phyloP scores from a whole-genome alignment of 2,797 vertebrate genomes.

The Gallinago nigripennis region DNA sequence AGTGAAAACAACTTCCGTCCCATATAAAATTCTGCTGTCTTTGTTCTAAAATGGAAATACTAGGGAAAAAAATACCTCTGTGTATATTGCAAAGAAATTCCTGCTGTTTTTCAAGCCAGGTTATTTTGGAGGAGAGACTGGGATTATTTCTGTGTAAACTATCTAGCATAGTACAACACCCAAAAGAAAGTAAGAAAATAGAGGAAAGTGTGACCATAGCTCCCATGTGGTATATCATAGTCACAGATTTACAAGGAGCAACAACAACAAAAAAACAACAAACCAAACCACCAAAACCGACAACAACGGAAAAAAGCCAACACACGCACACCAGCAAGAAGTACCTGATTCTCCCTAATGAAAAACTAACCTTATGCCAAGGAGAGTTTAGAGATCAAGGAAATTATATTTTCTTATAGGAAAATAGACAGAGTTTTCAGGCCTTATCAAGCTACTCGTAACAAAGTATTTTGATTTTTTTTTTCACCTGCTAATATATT shows the following conservation, averaged over 20 bases:
- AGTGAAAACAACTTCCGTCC: background rate
- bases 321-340: background rate
- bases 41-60: background rate
- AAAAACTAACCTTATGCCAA: background rate
- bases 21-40: background rate
- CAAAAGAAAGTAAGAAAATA: background rate
- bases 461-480: background rate
- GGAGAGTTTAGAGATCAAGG: background rate
- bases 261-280: background rate
- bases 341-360: background rate
- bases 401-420: background rate
- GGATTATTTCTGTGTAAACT: background rate
- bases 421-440: background rate
- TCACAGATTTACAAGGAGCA: accelerated
- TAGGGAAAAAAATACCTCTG: background rate
- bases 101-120: background rate
- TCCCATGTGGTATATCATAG: background rate
- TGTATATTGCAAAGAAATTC: background rate
- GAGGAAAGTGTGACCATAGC: background rate
- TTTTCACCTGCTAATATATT: background rate
- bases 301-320: background rate
- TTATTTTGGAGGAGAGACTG: background rate
- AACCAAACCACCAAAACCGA: background rate
- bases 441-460: background rate
- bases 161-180: accelerated